Base-by-base conservation (phyloP, 2,797 vertebrate genomes). In the Cossypha caffra region DNA sequence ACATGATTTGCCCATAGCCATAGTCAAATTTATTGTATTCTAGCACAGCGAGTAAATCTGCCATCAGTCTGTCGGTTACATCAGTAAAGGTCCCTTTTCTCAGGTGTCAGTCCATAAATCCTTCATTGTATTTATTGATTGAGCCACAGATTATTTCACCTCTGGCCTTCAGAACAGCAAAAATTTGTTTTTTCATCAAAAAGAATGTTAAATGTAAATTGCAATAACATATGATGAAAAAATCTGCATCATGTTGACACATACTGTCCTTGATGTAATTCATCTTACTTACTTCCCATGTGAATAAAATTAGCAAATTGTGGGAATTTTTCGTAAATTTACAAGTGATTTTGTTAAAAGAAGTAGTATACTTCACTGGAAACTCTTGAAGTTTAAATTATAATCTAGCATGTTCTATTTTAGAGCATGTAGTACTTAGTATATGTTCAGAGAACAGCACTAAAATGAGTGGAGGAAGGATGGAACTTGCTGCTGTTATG, bases 21-120 rank as follows among this genome's bases (percentile, higher is more conserved):
- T 40, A 76, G 86, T 85, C 28, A 80, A 88, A 90, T 96, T 93
- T 88, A 93, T 59, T 88, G 67, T 86, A 73, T 67, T 88, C 35
- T 33, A 67, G 57, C 31, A 33, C 11, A 69, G 68, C 59, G 62
- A 71, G 78, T 97, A 94, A 91, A 95, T 91, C 76, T 88, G 75
- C 83, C 51, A 33, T 59, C 66, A 35, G 9, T 21, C 63, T 83
- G 58, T 67, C 64, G 50, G 31, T 76, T 69, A 16, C 14, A 33
- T 67, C 43, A 29, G 45, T 33, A 90, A 87, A 89, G 80, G 35
- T 54, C 43, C 52, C 47, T 88, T 77, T 63, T 69, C 51, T 40
- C 38, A 35, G 25, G 40, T 76, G 47, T 68, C 81, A 79, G 55
- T 88, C 33, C 0, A 1, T 84, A 91, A 91, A 90, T 86, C 80